Evolutionary conservation across 2,797 vertebrate species (phyloP).

Genomic region (Leucoraja ocellata): DNA sequence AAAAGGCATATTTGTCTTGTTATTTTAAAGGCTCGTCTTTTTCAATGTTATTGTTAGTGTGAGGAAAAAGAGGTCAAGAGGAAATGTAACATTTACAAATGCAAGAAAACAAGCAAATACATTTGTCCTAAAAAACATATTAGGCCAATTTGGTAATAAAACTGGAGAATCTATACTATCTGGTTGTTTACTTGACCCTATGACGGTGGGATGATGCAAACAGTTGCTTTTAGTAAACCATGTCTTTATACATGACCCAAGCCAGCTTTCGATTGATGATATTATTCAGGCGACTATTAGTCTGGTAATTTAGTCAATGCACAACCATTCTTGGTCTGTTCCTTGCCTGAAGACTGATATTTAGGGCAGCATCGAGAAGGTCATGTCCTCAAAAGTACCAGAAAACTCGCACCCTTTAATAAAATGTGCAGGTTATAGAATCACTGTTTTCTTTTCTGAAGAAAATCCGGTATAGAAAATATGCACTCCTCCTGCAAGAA

Average conservation of each 20-base stretch:
- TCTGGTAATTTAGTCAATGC: neutral
- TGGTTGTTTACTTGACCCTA: neutral
- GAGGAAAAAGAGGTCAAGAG: neutral
- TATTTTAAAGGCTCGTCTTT: neutral
- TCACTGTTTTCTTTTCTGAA: neutral
- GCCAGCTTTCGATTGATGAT: constrained; percentile 14
- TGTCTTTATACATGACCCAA: neutral
- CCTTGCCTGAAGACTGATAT: neutral
- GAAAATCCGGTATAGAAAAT: neutral
- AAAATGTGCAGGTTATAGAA: neutral
- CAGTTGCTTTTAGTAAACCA: neutral
- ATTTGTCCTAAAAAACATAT: neutral
- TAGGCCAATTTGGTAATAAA: neutral
- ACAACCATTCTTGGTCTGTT: neutral
- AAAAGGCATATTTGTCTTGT: neutral
- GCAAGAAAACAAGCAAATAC: neutral
- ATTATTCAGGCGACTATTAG: neutral
- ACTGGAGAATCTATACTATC: neutral
- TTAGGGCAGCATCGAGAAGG: neutral
- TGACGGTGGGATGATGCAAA: neutral
- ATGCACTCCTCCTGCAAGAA: neutral
- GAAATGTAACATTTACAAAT: neutral
- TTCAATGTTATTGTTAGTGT: neutral
- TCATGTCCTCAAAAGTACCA: neutral
- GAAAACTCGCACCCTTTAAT: neutral